Evolutionary conservation across 2,888 invertebrate genomes (phyloP).

Genomic region (Fragum fragum): DNA sequence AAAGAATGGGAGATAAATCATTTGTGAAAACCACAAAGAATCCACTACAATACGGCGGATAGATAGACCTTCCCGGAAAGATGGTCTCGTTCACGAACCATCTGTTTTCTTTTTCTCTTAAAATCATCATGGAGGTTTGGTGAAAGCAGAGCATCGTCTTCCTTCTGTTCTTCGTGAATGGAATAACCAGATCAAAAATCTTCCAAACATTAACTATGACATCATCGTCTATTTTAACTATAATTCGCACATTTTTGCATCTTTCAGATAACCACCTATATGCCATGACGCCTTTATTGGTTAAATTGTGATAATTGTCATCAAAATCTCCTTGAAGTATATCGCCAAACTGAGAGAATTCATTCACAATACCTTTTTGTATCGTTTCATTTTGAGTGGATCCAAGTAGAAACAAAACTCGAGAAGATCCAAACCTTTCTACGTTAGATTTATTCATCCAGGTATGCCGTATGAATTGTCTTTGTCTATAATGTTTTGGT

Average conservation of each 20-base stretch:
- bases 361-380: neutral
- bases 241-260: neutral
- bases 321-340: neutral
- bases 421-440: neutral
- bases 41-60: neutral
- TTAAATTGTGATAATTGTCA: neutral
- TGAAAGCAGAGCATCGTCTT: neutral
- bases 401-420: neutral
- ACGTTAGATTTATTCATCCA: neutral
- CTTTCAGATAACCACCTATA: neutral
- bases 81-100: neutral
- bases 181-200: neutral
- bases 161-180: neutral
- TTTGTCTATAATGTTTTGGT: neutral
- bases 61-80: neutral
- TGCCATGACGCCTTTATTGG: constrained; percentile 1
- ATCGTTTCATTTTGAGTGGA: neutral
- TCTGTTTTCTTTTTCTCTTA: neutral
- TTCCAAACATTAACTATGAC: neutral
- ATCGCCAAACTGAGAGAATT: neutral
- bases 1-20: neutral
- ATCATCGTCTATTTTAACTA: neutral
- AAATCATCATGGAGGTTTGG: neutral
- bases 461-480: neutral
- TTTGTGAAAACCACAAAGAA: neutral